Percentiles rank a stretch among this genome's conserved stretches.
These are phyloP conservation scores for Neoascia interrupta DNA, from an alignment of 2,888 invertebrate species.

Conservation along the genomic window DNA sequence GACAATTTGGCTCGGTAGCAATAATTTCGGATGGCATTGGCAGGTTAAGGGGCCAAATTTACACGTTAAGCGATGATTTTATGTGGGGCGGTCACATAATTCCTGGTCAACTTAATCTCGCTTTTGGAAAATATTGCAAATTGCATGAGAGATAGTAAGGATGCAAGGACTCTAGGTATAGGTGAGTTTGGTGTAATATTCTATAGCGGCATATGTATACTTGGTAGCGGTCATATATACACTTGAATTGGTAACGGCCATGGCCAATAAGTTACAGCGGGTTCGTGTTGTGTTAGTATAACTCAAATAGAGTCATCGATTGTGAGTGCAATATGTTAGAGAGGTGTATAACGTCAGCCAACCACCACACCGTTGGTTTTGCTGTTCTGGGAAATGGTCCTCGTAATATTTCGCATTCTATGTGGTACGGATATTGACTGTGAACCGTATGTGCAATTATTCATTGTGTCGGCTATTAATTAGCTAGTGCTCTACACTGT, in stretches of 20 bases:
- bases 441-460: slow-evolving; percentile 41
- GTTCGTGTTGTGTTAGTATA: slow-evolving; percentile 29
- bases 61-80: slow-evolving; percentile 40
- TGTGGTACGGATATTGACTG: slow-evolving; percentile 26
- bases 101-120: slow-evolving; percentile 47
- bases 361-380: too few relatives aligned
- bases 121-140: slow-evolving; percentile 47
- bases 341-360: too few relatives aligned
- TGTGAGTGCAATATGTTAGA: slow-evolving; percentile 1
- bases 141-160: slow-evolving; percentile 30
- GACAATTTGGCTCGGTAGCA: slow-evolving; percentile 22
- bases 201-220: too few relatives aligned
- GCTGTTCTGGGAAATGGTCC: slow-evolving; percentile 1
- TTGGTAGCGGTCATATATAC: background rate
- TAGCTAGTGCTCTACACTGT: slow-evolving; percentile 11
- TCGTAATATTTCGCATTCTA: slow-evolving; percentile 23
- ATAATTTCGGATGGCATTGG: slow-evolving; percentile 2
- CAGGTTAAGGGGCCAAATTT: slow-evolving; percentile 18
- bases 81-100: slow-evolving; percentile 34
- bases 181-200: background rate
- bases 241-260: slow-evolving; percentile 9
- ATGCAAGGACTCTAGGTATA: background rate
- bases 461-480: slow-evolving; percentile 44
- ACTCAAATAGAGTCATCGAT: slow-evolving; percentile 42
- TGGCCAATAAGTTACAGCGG: slow-evolving; percentile 36